These are phyloP conservation scores for Dolichopus griseipennis DNA, from an alignment of 2,888 invertebrate genomes.

Conservation along the genomic window DNA sequence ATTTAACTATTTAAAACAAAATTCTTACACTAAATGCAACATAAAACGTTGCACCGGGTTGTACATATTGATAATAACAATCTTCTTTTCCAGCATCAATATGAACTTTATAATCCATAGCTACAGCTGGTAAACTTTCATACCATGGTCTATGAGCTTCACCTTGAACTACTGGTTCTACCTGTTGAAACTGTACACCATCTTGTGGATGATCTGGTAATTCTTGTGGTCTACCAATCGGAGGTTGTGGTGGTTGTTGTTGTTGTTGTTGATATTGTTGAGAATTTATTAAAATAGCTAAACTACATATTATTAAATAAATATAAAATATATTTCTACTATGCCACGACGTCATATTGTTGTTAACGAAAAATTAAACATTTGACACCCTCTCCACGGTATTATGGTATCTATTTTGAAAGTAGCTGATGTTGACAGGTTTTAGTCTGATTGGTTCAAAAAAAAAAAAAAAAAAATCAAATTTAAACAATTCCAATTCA, in stretches of 20 bases:
- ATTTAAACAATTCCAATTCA: no score
- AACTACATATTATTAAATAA: neutral
- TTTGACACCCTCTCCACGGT: neutral
- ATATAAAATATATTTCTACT: neutral
- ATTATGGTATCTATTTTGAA: no score
- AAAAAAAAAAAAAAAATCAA: no score
- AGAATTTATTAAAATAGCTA: neutral
- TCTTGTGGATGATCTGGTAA: neutral
- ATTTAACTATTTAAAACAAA: no score
- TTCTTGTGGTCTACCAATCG: neutral
- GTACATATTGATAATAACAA: slow-evolving; percentile 91
- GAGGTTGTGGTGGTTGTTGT: neutral
- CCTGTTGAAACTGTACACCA: neutral
- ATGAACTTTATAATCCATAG: slow-evolving; percentile 93
- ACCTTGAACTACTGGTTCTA: neutral
- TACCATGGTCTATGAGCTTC: slow-evolving; percentile 66
- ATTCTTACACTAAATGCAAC: slow-evolving; percentile 79
- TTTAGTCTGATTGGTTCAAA: no score
- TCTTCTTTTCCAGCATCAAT: slow-evolving; percentile 92
- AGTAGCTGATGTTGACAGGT: no score
- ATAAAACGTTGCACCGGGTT: slow-evolving; percentile 84
- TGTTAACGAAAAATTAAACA: neutral
- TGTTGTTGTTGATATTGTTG: neutral
- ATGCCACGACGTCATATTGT: neutral
- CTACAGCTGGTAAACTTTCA: slow-evolving; percentile 79